These are phyloP conservation scores for Frankliniella fusca DNA, from an alignment of 2,888 invertebrate genomes.

Conservation along the genomic window DNA sequence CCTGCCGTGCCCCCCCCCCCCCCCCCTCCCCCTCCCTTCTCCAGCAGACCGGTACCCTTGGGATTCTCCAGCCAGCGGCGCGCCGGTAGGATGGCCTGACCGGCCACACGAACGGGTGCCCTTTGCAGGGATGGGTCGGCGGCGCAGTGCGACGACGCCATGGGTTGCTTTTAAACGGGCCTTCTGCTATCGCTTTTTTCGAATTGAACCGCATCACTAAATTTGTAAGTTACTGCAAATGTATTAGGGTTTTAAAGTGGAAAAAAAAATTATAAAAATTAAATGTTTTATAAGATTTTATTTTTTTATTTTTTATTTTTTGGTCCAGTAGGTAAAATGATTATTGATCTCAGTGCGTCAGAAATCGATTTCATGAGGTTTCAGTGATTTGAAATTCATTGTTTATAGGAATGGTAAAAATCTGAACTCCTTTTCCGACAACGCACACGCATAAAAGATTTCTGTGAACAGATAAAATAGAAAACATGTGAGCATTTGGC, in stretches of 20 bases:
- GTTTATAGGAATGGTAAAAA: neutral
- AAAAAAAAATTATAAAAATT: neutral
- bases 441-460: neutral
- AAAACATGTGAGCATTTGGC: neutral
- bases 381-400: too few species aligned
- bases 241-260: neutral
- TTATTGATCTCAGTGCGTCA: too few species aligned
- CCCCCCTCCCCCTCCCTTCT: neutral
- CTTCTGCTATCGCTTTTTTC: too few species aligned
- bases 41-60: constrained; percentile 1
- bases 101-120: too few species aligned
- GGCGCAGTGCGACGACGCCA: too few species aligned
- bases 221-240: neutral
- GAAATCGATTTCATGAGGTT: too few species aligned
- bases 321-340: neutral
- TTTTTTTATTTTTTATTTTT: neutral
- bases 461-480: neutral
- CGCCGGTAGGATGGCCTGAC: too few species aligned
- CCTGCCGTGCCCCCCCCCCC: neutral
- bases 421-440: constrained; percentile 3
- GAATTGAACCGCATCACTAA: neutral
- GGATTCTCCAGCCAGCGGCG: neutral
- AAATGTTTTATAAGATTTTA: neutral
- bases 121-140: too few species aligned
- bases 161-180: too few species aligned